A percentile compares a stretch with the other conserved stretches of the same genome.
These are phyloP conservation scores for Netelia inedita DNA, from an alignment of 2,888 invertebrate genomes.

Conservation along the genomic window DNA sequence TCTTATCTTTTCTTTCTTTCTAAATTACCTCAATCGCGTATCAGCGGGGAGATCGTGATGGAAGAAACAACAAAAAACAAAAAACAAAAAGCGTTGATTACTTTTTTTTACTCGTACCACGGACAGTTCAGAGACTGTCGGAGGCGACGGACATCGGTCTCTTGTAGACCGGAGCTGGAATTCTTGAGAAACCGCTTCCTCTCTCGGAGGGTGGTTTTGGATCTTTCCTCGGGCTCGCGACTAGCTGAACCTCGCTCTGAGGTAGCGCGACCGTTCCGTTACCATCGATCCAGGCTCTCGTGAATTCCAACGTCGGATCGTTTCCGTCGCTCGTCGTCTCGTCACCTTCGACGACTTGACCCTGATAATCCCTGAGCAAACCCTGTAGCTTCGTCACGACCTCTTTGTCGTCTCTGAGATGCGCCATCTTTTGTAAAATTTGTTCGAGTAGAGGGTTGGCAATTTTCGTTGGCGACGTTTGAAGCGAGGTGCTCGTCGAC, in stretches of 20 bases:
- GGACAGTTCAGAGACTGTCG: slow-evolving; percentile 78
- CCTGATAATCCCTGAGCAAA: slow-evolving; percentile 87
- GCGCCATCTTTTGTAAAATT: slow-evolving; percentile 90
- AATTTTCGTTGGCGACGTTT: slow-evolving; percentile 88
- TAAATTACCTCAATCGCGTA: slow-evolving; percentile 1
- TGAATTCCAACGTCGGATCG: slow-evolving; percentile 89
- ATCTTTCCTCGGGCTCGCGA: slow-evolving; percentile 86
- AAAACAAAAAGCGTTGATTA: slow-evolving; percentile 52
- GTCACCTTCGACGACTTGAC: slow-evolving; percentile 62
- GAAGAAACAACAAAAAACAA: too few species aligned
- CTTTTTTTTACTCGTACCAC: background rate
- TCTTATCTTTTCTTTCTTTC: background rate
- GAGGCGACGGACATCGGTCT: slow-evolving; percentile 82
- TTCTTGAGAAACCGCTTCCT: slow-evolving; percentile 84
- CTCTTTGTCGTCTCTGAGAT: slow-evolving; percentile 90
- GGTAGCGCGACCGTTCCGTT: slow-evolving; percentile 88
- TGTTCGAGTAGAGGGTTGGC: slow-evolving; percentile 90
- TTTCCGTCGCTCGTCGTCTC: slow-evolving; percentile 82
- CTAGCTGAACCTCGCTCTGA: slow-evolving; percentile 79
- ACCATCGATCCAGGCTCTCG: slow-evolving; percentile 91
- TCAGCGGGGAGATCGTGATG: slow-evolving; percentile 5
- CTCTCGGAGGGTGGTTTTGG: slow-evolving; percentile 85
- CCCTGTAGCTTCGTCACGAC: slow-evolving; percentile 92
- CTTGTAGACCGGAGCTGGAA: slow-evolving; percentile 86
- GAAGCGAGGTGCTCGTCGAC: slow-evolving; percentile 85